A percentile compares a stretch with the other conserved stretches of the same genome.
phyloP scores from a whole-genome alignment of 2,113 vertebrate genomes.

The Crotalus tigris region DNA sequence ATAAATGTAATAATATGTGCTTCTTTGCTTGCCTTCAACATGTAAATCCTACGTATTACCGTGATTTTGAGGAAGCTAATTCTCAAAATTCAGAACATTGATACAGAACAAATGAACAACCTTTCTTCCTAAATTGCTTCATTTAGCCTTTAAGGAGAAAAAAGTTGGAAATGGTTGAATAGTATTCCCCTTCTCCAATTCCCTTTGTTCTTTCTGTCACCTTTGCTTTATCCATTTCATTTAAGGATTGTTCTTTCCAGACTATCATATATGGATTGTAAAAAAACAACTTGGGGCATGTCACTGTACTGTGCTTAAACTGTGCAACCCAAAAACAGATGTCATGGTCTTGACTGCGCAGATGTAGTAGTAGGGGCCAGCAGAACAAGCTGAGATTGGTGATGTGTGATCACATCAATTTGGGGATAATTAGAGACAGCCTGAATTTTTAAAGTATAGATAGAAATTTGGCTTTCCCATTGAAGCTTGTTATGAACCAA shows the following conservation, averaged over 20 bases:
- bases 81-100: not conserved
- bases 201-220: not conserved
- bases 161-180: not conserved
- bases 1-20: not conserved
- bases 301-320: not conserved
- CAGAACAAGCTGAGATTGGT: conserved; percentile 2
- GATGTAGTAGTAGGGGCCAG: not conserved
- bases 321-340: not conserved
- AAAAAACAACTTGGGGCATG: not conserved
- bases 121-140: not conserved
- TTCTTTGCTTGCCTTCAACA: not conserved
- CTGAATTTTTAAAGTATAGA: conserved; percentile 2
- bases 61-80: not conserved
- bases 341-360: conserved; percentile 21
- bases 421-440: not conserved
- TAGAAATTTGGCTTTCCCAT: not conserved
- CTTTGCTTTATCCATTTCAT: not conserved
- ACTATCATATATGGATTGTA: conserved; percentile 2
- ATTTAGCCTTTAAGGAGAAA: not conserved
- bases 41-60: too few species aligned
- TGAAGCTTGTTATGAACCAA: not conserved
- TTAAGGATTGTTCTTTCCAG: conserved; percentile 11
- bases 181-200: not conserved
- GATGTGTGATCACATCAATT: conserved; percentile 11
- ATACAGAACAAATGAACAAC: not conserved